Base-by-base conservation (phyloP, 2,797 vertebrate species). In the Momotus momota region DNA sequence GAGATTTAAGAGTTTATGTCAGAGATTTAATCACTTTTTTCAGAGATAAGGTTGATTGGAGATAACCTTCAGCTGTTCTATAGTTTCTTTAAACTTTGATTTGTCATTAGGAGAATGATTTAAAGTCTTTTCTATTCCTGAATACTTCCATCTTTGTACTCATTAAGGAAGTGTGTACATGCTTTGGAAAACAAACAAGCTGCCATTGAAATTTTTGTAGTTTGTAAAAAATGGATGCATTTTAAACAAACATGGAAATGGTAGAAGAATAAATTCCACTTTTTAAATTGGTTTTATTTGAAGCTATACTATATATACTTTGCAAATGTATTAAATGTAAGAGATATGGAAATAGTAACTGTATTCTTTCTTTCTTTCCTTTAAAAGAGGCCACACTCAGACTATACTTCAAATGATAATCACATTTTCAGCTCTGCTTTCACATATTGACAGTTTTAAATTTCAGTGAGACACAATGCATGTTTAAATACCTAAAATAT, bases 11-110 rank as follows among this genome's bases (percentile, higher is more conserved):
- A 91, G 40, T 84, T 95, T 84, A 51, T 81, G 21, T 83, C 72
- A 91, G 49, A 92, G 49, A 89, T 93, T 91, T 83, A 95, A 96
- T 65, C 54, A 69, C 29, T 35, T 61, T 94, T 78, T 61, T 74
- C 41, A 84, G 54, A 93, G 73, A 75, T 64, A 81, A 60, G 31
- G 31, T 15, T 95, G 64, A 69, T 31, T 61, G 6, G 23, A 84
- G 46, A 79, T 79, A 95, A 93, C 51, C 45, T 95, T 85, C 45
- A 88, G 55, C 31, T 73, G 40, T 49, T 46, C 22, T 33, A 38
- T 4, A 46, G 31, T 57, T 94, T 51, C 54, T 86, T 88, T 75
- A 89, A 86, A 91, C 58, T 94, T 94, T 65, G 29, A 74, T 87
- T 87, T 48, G 23, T 83, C 27, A 60, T 86, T 84, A 88, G 60